Base-by-base conservation (phyloP, 1,140 invertebrate genomes). In the Meloidogyne exigua region DNA sequence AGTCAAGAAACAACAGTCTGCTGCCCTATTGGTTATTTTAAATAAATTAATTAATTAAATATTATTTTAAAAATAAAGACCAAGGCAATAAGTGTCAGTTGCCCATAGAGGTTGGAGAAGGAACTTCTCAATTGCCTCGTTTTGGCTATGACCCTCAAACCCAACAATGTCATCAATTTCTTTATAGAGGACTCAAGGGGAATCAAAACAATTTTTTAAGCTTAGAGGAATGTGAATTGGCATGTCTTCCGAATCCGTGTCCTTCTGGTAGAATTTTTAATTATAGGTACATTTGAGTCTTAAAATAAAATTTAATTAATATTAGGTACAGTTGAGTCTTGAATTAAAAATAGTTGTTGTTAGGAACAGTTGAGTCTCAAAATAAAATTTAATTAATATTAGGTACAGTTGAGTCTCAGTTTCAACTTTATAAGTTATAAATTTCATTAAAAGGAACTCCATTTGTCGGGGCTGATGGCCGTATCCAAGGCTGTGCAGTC, bases 201-300 rank as follows among this genome's bases (percentile, higher is more conserved):
- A 81, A 83, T 64, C 57, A 57, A 44, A 84, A 84, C 62, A 84
- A 86, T 63, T 84, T 86, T 78, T 15, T 81, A 62, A 67, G 67
- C 0, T 13, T 71, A 28, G 77, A 83, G 15, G 57, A 79, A 21
- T 87, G 85, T 44, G 84, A 87, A 64, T 67, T 86, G 18, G 68
- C 32, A 10, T 87, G 85, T 74, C 77, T 76, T 26, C 86, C 86
- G 12, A 87, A 87, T 44, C 86, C 85, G 0, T 87, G 85, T 42
- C 82, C 83, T 65, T 83, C 76, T 21, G 77, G 77, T 79, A 44
- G 74, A n/a, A 57, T n/a, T 9, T 57, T n/a, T 21, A 39, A 39
- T 9, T n/a, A n/a, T 57, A 5, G 49, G 4, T n/a, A 70, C 68
- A 69, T 36, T 21, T 42, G 28, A 28, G 26, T 44, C 23, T 78